Evolutionary conservation across 2,888 invertebrate species (phyloP).

Genomic region (Sisyra nigra): DNA sequence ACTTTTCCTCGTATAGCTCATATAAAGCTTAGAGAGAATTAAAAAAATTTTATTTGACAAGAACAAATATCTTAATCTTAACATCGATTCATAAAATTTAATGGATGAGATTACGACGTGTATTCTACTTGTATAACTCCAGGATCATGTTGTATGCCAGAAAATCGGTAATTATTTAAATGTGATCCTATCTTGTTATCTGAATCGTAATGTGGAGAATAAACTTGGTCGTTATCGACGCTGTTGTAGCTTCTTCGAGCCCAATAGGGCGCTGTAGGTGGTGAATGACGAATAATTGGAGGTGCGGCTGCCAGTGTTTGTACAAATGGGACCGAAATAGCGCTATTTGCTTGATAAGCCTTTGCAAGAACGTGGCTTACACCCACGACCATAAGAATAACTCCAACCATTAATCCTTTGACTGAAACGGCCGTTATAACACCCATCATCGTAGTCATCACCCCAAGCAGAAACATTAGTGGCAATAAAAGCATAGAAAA

Average conservation of each 20-base stretch:
- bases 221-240: too few relatives aligned
- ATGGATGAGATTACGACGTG: too few relatives aligned
- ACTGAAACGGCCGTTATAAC: constrained; percentile 55
- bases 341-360: constrained; percentile 24
- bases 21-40: too few relatives aligned
- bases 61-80: too few relatives aligned
- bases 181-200: too few relatives aligned
- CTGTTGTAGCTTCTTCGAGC: background rate
- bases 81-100: too few relatives aligned
- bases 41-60: too few relatives aligned
- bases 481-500: constrained; percentile 54
- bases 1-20: too few relatives aligned
- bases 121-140: too few relatives aligned
- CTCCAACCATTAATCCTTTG: constrained; percentile 57
- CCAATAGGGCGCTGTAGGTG: background rate
- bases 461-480: constrained; percentile 59
- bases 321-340: constrained; percentile 27
- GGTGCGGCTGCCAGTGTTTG: constrained; percentile 18
- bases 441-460: constrained; percentile 53
- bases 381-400: constrained; percentile 29
- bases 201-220: too few relatives aligned
- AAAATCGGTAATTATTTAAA: too few relatives aligned
- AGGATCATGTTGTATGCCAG: too few relatives aligned
- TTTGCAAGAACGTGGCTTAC: constrained; percentile 24
- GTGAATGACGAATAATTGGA: background rate